Base-by-base conservation (phyloP, 2,113 vertebrate genomes). In the Gorilla gorilla region DNA sequence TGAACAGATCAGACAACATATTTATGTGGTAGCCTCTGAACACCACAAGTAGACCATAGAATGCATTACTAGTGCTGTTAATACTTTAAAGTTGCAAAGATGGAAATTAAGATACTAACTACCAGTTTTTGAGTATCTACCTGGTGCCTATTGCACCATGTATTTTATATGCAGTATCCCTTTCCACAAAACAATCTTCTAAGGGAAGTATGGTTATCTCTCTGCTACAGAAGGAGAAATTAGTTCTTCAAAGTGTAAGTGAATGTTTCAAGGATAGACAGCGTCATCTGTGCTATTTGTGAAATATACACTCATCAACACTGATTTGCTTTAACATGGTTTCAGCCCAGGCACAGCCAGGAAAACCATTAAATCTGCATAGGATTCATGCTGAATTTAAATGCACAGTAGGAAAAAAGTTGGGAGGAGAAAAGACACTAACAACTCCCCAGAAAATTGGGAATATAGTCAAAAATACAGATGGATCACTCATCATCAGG, bases 401-500 rank as follows among this genome's bases (percentile, higher is more conserved):
- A 90, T 25, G 45, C 38, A 89, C 35, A 92, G 7, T 25, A 27
- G 70, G 32, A 76, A 79, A 75, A 70, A 66, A 52, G 16, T 27
- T 45, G 73, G 55, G 9, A 23, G 32, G 38, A 78, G 27, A 9
- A 93, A 93, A 52, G 85, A 79, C 88, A n/a, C 0, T 38, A 66
- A 81, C 23, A 50, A 59, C 1, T 27, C 10, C 8, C 3, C 35
- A 35, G 45, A 88, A 76, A 38, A 48, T 48, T 72, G 35, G 75
- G 20, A 48, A 76, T 90, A 43, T 52, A 55, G 17, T 43, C 32
- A 50, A 91, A 98, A 96, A 95, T 91, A 55, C 59, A 88, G 78
- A 96, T 94, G 81, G 97, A 92, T 98, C 94, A 93, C 89, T 66
- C 94, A 96, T 85, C 66, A 27, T 80, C 45, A 92, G 97, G 50